Base-by-base conservation (phyloP, 1,140 invertebrate genomes). In the Calliopsis andreniformis region DNA sequence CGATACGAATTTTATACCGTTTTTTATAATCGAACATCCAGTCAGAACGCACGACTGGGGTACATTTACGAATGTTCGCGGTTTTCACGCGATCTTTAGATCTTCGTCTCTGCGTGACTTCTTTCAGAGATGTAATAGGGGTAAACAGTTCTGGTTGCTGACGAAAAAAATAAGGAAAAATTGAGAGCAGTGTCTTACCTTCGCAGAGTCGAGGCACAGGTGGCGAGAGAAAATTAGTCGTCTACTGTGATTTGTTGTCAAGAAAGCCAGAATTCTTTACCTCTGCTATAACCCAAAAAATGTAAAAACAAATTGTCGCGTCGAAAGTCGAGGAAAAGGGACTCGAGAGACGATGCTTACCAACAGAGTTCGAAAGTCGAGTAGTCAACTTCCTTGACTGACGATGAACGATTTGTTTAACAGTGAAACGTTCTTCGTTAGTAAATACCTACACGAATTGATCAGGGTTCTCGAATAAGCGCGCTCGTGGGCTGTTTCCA, bases 1-100 rank as follows among this genome's bases (percentile, higher is more conserved):
- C 67, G 23, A 64, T 66, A 64, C 59, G 69, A 78, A 63, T 73
- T 78, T 78, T 78, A 77, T 78, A 78, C 69, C 58, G 23, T 59
- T 76, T 77, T 78, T 78, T 77, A 77, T 64, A 78, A 78, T 58
- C 76, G 51, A 64, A 45, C 25, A 32, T 23, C 20, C 55, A 42
- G 10, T 32, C 47, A 10, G 8, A 3, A 8, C 39, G 42, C 39
- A 16, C 30, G 10, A 8, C 25, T 18, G 18, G 56, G 25, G 25
- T 18, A 25, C 6, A 10, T 78, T 43, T 30, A 58, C 42, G 42
- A n/a, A 58, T 42, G 28, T 64, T 63, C 45, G 16, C 14, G n/a
- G n/a, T 18, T 35, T 32, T 30, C 42, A 30, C 14, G n/a, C 42
- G 8, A 3, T n/a, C 43, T 47, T 68, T 43, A 14, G 7, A 39